A percentile compares a stretch with the other conserved stretches of the same genome.
phyloP scores from a whole-genome alignment of 1,140 invertebrate species.

The Scaptomyza graminum region DNA sequence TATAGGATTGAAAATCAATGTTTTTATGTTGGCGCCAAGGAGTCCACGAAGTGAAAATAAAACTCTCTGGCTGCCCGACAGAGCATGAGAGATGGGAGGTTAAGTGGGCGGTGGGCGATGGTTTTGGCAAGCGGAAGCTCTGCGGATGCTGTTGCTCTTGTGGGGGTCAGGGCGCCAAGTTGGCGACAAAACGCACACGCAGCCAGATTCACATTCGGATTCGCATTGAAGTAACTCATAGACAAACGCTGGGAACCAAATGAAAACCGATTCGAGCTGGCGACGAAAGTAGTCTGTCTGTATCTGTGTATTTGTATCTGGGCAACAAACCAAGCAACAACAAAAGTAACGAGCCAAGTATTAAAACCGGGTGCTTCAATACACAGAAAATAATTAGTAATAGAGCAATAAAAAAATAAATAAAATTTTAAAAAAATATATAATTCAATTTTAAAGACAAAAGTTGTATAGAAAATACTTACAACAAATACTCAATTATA shows the following conservation, averaged over 20 bases:
- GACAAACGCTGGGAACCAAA: slow-evolving; percentile 43
- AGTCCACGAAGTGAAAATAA: slow-evolving; percentile 75
- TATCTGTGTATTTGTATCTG: slow-evolving; percentile 20
- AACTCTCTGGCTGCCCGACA: slow-evolving; percentile 39
- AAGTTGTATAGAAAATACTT: too few relatives aligned
- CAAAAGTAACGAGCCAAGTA: slow-evolving; percentile 38
- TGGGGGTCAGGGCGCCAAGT: slow-evolving; percentile 54
- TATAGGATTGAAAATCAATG: slow-evolving; percentile 66
- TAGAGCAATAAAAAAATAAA: too few relatives aligned
- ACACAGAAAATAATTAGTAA: neutral
- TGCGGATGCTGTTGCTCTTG: slow-evolving; percentile 63
- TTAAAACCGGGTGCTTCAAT: slow-evolving; percentile 36
- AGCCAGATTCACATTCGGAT: slow-evolving; percentile 8
- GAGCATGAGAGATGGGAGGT: neutral
- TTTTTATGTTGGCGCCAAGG: slow-evolving; percentile 77
- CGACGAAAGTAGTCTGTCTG: slow-evolving; percentile 60
- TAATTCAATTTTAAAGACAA: too few relatives aligned
- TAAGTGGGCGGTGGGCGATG: neutral
- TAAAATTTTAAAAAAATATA: too few relatives aligned
- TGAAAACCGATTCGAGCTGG: slow-evolving; percentile 51
- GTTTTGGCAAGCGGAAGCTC: slow-evolving; percentile 28
- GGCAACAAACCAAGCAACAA: slow-evolving; percentile 42
- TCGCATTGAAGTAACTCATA: slow-evolving; percentile 30
- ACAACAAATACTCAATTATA: neutral
- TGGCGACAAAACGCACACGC: slow-evolving; percentile 68